Evolutionary conservation across 2,113 vertebrate genomes (phyloP).

Genomic region (Silurus meridionalis): DNA sequence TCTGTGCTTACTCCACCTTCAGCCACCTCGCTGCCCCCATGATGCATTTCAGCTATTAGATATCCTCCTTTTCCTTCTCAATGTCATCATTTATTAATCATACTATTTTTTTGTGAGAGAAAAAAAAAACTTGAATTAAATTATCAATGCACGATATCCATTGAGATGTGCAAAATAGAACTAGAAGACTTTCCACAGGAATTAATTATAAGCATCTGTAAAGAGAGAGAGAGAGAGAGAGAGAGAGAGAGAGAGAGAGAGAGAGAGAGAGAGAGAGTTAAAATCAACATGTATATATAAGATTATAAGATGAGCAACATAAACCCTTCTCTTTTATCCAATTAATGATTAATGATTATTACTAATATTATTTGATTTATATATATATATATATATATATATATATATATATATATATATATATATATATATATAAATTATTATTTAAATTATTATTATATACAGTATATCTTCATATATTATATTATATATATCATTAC

Average conservation of each 20-base stretch:
- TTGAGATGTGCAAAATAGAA: constrained; percentile 79
- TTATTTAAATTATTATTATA: too few species aligned
- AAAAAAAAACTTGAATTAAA: constrained; percentile 71
- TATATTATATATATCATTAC: too few species aligned
- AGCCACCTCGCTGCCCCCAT: constrained; percentile 42
- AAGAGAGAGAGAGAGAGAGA: constrained; percentile 13
- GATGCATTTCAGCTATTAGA: constrained; percentile 25
- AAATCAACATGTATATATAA: neutral
- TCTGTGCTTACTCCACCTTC: constrained; percentile 58
- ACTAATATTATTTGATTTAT: too few species aligned
- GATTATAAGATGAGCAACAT: neutral
- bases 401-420: too few species aligned
- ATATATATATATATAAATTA: too few species aligned
- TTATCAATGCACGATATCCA: constrained; percentile 78
- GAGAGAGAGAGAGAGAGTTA: neutral
- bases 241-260: neutral
- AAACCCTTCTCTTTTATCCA: neutral
- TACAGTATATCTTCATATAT: too few species aligned
- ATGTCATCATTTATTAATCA: constrained; percentile 62
- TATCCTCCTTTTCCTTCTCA: constrained; percentile 20
- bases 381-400: too few species aligned
- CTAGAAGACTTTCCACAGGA: constrained; percentile 69
- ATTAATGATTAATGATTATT: too few species aligned
- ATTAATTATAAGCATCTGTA: constrained; percentile 67
- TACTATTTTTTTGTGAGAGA: constrained; percentile 58